phyloP scores from a whole-genome alignment of 2,888 invertebrate species.

The Gandaritis pyraliata region DNA sequence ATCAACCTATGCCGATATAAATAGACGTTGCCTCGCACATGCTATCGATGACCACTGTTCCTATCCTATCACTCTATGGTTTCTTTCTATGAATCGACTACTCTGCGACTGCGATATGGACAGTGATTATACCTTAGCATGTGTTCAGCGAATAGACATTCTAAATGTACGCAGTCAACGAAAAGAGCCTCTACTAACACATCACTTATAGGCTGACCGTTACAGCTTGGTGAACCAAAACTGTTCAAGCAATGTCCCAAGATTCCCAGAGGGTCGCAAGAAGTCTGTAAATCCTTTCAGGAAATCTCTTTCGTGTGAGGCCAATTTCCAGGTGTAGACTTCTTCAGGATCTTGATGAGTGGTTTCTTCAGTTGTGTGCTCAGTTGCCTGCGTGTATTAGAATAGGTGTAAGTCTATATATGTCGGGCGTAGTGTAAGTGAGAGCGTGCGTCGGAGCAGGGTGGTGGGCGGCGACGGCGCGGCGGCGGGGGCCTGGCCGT shows the following conservation, averaged over 20 bases:
- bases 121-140: conserved; percentile 11
- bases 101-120: background rate
- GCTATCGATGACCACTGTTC: conserved; percentile 13
- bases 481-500: conserved; percentile 91
- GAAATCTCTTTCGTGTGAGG: background rate
- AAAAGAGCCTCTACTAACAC: background rate
- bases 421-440: conserved; percentile 52
- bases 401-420: conserved; percentile 18
- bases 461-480: conserved; percentile 92
- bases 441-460: conserved; percentile 84
- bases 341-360: too few relatives aligned
- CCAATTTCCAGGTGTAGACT: background rate
- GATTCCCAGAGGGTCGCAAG: too few relatives aligned
- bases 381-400: background rate
- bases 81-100: background rate
- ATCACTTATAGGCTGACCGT: background rate
- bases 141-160: conserved; percentile 13
- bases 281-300: too few relatives aligned
- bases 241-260: too few relatives aligned
- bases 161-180: conserved; percentile 7
- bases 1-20: conserved; percentile 1
- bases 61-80: conserved; percentile 4
- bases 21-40: conserved; percentile 15
- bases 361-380: background rate
- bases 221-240: too few relatives aligned